Base-by-base conservation (phyloP, 1,140 invertebrate species). In the Heliothis subflexa region DNA sequence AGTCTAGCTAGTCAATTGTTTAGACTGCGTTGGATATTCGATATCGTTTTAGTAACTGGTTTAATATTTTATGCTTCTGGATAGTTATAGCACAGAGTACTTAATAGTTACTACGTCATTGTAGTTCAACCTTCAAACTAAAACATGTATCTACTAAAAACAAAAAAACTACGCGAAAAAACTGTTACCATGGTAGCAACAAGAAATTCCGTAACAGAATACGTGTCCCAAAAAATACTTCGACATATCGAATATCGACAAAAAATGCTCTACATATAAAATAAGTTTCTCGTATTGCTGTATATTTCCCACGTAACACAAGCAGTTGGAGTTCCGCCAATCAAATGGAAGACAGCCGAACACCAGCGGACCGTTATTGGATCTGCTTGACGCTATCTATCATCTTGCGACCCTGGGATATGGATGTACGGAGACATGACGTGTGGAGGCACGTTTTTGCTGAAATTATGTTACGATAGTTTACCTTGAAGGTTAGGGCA, bases 361-460 rank as follows among this genome's bases (percentile, higher is more conserved):
- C 33, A 45, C 12, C 61, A 73, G 18, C 61, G 73, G 49, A 49
- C 59, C 54, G 81, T 71, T 64, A 74, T 82, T 79, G 57, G 74
- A 72, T 76, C 68, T 70, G 21, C 55, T 59, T 25, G 73, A 77
- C 81, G 54, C 21, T 82, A 82, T 75, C 54, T 61, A 11, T 75
- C 72, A 75, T 70, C 78, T 80, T 40, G 13, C 28, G 33, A 28
- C 73, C 40, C 59, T 75, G 70, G 52, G 50, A 72, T 40, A 12
- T 72, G n/a, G 28, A 18, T 70, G 21, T 52, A 18, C 25, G 66
- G n/a, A 28, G 49, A 68, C 11, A 33, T 47, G 40, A 21, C 62
- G 45, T 40, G 40, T 47, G 40, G 21, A n/a, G 18, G 7, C 2
- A 13, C 13, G 62, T 47, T 66, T 66, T 47, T 66, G 62, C 33